Conservation (phyloP, 1,140 invertebrate genomes). For the Drosophila subobscura region DNA sequence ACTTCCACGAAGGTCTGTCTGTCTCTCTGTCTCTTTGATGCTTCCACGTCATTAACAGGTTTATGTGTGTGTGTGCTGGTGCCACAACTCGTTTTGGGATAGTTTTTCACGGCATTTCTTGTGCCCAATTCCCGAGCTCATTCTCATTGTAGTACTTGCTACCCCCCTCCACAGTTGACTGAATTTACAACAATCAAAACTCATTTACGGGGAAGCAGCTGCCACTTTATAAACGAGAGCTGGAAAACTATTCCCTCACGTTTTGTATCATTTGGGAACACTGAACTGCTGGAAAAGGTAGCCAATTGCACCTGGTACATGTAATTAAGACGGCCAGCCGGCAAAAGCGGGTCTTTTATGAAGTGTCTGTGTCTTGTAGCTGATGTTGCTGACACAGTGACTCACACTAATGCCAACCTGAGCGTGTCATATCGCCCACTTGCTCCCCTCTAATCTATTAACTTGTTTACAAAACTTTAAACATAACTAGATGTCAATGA, state of each 20-base stretch:
- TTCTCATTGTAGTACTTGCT: slow-evolving; percentile 17
- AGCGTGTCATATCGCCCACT: slow-evolving; percentile 23
- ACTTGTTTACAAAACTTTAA: slow-evolving; percentile 62
- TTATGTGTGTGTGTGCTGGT: background rate
- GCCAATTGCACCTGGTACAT: slow-evolving; percentile 11
- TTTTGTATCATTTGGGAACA: too few relatives aligned
- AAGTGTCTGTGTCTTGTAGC: slow-evolving; percentile 33
- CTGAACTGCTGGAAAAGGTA: slow-evolving; percentile 1
- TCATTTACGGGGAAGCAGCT: too few relatives aligned
- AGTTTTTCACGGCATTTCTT: slow-evolving; percentile 16
- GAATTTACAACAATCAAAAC: slow-evolving; percentile 25
- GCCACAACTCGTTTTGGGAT: slow-evolving; percentile 30
- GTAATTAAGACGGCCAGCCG: slow-evolving; percentile 18
- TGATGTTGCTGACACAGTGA: slow-evolving; percentile 37
- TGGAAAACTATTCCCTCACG: too few relatives aligned
- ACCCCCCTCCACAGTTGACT: slow-evolving; percentile 45
- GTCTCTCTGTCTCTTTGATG: slow-evolving; percentile 17
- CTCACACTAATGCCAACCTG: slow-evolving; percentile 31
- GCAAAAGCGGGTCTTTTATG: slow-evolving; percentile 10
- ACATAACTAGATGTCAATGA: slow-evolving; percentile 55
- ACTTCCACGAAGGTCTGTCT: slow-evolving; percentile 32
- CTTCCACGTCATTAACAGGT: slow-evolving; percentile 27
- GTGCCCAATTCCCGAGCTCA: too few relatives aligned
- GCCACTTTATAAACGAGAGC: too few relatives aligned
- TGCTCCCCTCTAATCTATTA: slow-evolving; percentile 44